phyloP scores from a whole-genome alignment of 2,113 vertebrate genomes.

The Anas platyrhynchos region DNA sequence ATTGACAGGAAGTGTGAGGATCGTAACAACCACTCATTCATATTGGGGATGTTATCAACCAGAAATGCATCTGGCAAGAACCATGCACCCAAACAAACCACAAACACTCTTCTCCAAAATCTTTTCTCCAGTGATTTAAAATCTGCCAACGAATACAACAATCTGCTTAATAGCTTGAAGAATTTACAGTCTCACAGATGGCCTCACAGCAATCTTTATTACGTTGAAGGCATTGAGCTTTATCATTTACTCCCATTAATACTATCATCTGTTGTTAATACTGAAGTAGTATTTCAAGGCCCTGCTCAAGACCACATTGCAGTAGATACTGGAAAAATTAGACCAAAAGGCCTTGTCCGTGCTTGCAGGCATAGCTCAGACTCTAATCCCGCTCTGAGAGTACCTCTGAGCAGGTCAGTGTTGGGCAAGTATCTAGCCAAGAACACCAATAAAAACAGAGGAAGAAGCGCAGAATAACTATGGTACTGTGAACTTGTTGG shows the following conservation, averaged over 20 bases:
- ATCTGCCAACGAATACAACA: neutral
- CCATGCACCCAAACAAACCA: neutral
- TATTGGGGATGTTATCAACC: neutral
- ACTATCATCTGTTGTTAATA: neutral
- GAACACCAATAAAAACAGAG: neutral
- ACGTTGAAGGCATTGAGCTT: neutral
- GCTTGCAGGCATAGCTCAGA: neutral
- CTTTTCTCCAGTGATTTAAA: neutral
- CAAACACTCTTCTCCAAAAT: neutral
- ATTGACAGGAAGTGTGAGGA: neutral
- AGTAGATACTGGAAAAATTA: neutral
- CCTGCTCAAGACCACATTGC: neutral
- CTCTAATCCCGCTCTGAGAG: neutral
- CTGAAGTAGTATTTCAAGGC: neutral
- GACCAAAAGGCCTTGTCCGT: neutral
- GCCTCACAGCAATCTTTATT: neutral
- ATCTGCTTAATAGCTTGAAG: neutral
- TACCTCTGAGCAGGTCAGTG: neutral
- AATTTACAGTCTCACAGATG: neutral
- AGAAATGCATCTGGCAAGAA: neutral
- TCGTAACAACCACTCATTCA: neutral
- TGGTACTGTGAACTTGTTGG: neutral
- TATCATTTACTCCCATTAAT: neutral
- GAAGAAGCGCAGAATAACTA: neutral
- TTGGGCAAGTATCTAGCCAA: neutral